A percentile compares a stretch with the other conserved stretches of the same genome.
Evolutionary conservation across 2,113 vertebrate species (phyloP).

Genomic region (Coracopsis vasa): DNA sequence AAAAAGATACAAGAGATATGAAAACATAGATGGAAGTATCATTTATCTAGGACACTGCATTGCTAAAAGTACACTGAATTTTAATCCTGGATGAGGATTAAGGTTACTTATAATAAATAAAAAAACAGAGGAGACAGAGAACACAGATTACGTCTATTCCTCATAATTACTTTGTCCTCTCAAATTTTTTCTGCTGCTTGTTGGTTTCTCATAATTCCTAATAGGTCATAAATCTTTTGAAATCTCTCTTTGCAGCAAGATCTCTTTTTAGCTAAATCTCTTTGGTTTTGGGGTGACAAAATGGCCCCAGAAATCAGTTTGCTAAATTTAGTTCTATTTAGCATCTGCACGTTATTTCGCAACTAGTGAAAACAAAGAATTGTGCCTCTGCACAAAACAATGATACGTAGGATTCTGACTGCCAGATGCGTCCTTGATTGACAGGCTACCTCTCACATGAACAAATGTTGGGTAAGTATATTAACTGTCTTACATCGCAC

Average conservation of each 20-base stretch:
- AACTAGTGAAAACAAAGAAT: neutral
- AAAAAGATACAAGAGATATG: neutral
- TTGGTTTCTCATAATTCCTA: neutral
- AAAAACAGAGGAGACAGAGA: conserved; percentile 32
- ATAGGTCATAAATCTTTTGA: neutral
- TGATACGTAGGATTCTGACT: neutral
- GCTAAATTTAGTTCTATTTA: neutral
- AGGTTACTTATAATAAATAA: conserved; percentile 76
- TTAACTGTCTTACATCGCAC: neutral
- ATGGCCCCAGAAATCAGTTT: neutral
- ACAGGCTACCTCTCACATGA: neutral
- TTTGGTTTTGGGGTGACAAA: neutral
- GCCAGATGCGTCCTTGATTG: neutral
- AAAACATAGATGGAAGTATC: conserved; percentile 5
- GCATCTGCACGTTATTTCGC: neutral
- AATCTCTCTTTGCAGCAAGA: neutral
- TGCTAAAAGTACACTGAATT: conserved; percentile 78
- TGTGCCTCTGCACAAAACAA: neutral
- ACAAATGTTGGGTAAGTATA: neutral
- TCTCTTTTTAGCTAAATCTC: neutral
- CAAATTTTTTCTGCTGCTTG: neutral
- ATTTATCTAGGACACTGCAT: conserved; percentile 77
- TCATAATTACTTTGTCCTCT: conserved; percentile 71
- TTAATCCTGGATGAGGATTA: conserved; percentile 88
- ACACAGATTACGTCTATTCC: conserved; percentile 79